These are phyloP conservation scores for Cataglyphis altisquamis DNA, from an alignment of 2,888 invertebrate genomes.

Conservation along the genomic window DNA sequence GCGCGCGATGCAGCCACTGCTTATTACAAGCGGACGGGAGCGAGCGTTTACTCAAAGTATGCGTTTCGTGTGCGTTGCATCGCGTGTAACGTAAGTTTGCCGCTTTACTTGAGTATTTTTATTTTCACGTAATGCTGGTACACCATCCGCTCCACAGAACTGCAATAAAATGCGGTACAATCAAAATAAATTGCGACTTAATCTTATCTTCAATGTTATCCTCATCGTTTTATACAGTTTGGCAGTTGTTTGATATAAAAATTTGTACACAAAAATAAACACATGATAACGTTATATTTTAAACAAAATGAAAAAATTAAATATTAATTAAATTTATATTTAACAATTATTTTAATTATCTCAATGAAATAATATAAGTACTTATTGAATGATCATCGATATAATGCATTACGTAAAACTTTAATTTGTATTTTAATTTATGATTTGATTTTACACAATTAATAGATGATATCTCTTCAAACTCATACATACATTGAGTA, in stretches of 20 bases:
- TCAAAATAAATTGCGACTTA: background rate
- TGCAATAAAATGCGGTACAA: background rate
- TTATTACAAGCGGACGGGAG: constrained; percentile 37
- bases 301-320: background rate
- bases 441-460: background rate
- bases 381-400: background rate
- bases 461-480: constrained; percentile 6
- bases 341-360: background rate
- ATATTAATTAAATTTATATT: background rate
- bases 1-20: constrained; percentile 28
- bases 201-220: background rate
- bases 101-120: constrained; percentile 17
- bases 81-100: constrained; percentile 31
- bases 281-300: background rate
- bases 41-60: constrained; percentile 13
- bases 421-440: constrained; percentile 5
- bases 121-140: background rate
- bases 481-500: constrained; percentile 3
- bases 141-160: background rate
- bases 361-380: background rate
- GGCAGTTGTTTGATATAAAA: background rate
- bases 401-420: constrained; percentile 2
- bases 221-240: background rate
- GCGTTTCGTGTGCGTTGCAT: constrained; percentile 24
- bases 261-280: constrained; percentile 6